These are phyloP conservation scores for Haliclona indistincta DNA, from an alignment of 37 sponge, comb jelly and placozoan genomes.

Conservation along the genomic window DNA sequence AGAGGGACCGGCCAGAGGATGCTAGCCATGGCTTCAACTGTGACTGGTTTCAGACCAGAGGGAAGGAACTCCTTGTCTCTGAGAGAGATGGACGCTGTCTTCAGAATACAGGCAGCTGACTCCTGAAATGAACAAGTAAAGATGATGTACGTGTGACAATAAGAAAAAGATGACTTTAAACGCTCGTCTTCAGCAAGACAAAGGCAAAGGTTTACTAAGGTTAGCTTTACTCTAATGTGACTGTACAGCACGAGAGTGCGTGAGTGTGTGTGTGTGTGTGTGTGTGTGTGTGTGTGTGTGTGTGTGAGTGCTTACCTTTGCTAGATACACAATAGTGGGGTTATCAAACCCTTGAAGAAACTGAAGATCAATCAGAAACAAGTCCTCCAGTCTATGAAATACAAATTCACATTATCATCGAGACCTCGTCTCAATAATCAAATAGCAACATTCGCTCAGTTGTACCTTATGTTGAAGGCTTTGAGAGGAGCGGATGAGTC, in stretches of 20 bases:
- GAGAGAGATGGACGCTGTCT: slow-evolving; percentile 43
- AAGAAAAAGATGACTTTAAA: too few relatives aligned
- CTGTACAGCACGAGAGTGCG: too few relatives aligned
- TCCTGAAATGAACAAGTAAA: too few relatives aligned
- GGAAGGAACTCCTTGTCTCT: slow-evolving; percentile 60
- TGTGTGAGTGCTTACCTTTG: slow-evolving; percentile 33
- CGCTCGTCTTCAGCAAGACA: too few relatives aligned
- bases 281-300: not conserved
- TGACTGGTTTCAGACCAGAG: slow-evolving; percentile 58
- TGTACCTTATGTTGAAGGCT: slow-evolving; percentile 75
- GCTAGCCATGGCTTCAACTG: slow-evolving; percentile 61
- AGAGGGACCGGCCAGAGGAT: slow-evolving; percentile 52
- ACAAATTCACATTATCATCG: not conserved
- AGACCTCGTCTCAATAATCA: too few relatives aligned
- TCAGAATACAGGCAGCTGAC: slow-evolving; percentile 37
- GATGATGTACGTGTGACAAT: too few relatives aligned
- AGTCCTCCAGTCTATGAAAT: slow-evolving; percentile 52
- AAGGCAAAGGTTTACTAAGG: too few relatives aligned
- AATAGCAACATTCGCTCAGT: too few relatives aligned
- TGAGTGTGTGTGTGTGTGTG: too few relatives aligned
- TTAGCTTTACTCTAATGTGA: too few relatives aligned
- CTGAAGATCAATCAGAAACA: slow-evolving; percentile 58
- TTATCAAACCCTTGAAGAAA: slow-evolving; percentile 46
- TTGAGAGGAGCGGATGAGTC: slow-evolving; percentile 64
- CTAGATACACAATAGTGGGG: slow-evolving; percentile 68